A percentile compares a stretch with the other conserved stretches of the same genome.
Conservation (phyloP, 2,888 invertebrate genomes). For the Drosophila affinis region DNA sequence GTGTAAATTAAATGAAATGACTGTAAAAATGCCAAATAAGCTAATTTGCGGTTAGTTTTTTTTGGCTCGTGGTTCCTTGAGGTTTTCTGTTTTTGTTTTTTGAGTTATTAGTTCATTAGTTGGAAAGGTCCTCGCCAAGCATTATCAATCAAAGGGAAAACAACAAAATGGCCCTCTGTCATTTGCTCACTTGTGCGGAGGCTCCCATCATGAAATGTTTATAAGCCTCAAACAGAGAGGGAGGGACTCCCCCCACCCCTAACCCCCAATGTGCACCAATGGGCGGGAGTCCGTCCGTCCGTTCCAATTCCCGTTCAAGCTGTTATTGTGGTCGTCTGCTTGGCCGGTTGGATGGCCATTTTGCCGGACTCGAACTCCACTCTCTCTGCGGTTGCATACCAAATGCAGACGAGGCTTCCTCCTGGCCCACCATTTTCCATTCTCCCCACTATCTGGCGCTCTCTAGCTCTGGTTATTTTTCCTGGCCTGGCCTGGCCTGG, state of each 20-base stretch:
- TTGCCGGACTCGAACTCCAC: slow-evolving; percentile 35
- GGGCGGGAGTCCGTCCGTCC: slow-evolving; percentile 6
- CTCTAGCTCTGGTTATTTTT: slow-evolving; percentile 49
- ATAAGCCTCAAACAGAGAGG: slow-evolving; percentile 40
- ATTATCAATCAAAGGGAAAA: slow-evolving; percentile 63
- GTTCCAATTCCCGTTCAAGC: slow-evolving; percentile 37
- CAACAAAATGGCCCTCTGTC: slow-evolving; percentile 54
- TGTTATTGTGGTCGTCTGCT: slow-evolving; percentile 51
- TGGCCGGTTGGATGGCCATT: slow-evolving; percentile 55
- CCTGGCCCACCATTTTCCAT: neutral
- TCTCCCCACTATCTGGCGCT: neutral
- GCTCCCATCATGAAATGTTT: slow-evolving; percentile 46
- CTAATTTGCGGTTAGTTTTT: slow-evolving; percentile 77
- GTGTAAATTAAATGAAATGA: slow-evolving; percentile 79
- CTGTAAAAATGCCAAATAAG: slow-evolving; percentile 80
- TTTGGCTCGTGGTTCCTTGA: neutral
- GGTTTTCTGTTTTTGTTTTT: neutral
- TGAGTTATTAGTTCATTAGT: slow-evolving; percentile 15
- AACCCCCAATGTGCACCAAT: neutral
- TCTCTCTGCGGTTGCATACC: slow-evolving; percentile 53
- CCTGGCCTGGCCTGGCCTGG: slow-evolving; percentile 41
- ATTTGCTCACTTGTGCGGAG: slow-evolving; percentile 56
- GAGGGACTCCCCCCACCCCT: slow-evolving; percentile 14
- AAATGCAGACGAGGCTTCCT: slow-evolving; percentile 61
- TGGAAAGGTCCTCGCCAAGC: slow-evolving; percentile 26